Evolutionary conservation across 2,888 invertebrate genomes (phyloP).

Genomic region (Ditula angustiorana): DNA sequence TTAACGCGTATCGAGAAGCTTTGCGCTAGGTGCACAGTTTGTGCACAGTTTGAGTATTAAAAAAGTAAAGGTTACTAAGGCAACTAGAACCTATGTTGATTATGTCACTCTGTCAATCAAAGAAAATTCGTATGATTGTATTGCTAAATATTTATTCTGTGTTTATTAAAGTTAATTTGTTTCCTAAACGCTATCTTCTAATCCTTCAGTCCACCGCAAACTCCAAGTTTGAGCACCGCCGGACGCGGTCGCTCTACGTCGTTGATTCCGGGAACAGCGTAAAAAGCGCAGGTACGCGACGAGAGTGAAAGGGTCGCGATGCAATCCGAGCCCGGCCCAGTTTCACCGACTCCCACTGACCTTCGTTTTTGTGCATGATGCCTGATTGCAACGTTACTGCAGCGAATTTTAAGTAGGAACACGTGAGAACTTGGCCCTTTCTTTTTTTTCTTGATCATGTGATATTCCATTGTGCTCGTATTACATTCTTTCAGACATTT

Average conservation of each 20-base stretch:
- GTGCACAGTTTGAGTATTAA: too few species aligned
- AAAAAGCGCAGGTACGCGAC: constrained; percentile 83
- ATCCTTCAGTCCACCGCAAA: too few species aligned
- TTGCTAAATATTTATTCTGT: too few species aligned
- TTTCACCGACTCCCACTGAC: constrained; percentile 75
- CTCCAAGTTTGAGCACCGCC: constrained; percentile 61
- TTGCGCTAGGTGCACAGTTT: too few species aligned
- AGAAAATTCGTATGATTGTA: too few species aligned
- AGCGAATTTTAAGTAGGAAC: constrained; percentile 74
- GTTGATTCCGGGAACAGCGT: constrained; percentile 74
- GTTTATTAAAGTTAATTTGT: too few species aligned
- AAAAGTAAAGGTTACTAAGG: too few species aligned
- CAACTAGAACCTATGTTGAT: too few species aligned
- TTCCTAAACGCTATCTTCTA: too few species aligned
- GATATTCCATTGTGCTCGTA: constrained; percentile 74
- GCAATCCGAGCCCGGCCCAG: constrained; percentile 81
- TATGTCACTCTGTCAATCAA: too few species aligned
- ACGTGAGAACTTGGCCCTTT: constrained; percentile 77
- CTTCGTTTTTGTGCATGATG: constrained; percentile 71
- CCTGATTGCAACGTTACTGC: constrained; percentile 56
- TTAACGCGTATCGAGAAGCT: too few species aligned
- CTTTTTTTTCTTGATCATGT: constrained; percentile 57
- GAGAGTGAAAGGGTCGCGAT: constrained; percentile 84
- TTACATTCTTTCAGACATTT: constrained; percentile 34
- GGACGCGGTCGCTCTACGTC: constrained; percentile 52